phyloP scores from a whole-genome alignment of 1,140 invertebrate genomes.

The Panagrolaimus sp. region DNA sequence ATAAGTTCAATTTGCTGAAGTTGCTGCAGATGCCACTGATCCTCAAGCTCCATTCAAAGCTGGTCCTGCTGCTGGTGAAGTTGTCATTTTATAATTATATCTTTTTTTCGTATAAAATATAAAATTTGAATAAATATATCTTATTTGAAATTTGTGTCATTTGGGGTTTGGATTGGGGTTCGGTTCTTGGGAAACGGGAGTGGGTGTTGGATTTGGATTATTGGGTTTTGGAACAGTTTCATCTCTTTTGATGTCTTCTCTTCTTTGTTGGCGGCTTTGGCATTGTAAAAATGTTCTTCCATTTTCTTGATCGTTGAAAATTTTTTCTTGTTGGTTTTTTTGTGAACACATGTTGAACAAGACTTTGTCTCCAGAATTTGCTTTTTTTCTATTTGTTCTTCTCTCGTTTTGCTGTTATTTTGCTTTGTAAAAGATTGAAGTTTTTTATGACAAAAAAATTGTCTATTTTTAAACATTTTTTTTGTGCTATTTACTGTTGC shows the following conservation, averaged over 20 bases:
- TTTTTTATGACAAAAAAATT: no score
- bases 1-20: constrained; percentile 36
- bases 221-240: not conserved
- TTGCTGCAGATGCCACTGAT: constrained; percentile 36
- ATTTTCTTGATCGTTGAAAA: not conserved
- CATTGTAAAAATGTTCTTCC: not conserved
- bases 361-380: no score
- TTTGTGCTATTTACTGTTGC: no score
- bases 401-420: no score
- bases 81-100: constrained; percentile 26
- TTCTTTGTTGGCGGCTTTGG: not conserved
- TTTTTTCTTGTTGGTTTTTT: no score
- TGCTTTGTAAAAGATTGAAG: no score
- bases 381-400: no score
- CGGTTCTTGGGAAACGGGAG: no score
- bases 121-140: not conserved
- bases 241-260: not conserved
- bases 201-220: not conserved
- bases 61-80: constrained; percentile 32
- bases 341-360: no score
- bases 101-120: not conserved
- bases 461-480: no score
- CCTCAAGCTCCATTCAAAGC: constrained; percentile 36
- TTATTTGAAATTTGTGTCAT: not conserved
- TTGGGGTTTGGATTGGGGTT: no score